Evolutionary conservation across 1,140 invertebrate species (phyloP).

Genomic region (Nephila pilipes): DNA sequence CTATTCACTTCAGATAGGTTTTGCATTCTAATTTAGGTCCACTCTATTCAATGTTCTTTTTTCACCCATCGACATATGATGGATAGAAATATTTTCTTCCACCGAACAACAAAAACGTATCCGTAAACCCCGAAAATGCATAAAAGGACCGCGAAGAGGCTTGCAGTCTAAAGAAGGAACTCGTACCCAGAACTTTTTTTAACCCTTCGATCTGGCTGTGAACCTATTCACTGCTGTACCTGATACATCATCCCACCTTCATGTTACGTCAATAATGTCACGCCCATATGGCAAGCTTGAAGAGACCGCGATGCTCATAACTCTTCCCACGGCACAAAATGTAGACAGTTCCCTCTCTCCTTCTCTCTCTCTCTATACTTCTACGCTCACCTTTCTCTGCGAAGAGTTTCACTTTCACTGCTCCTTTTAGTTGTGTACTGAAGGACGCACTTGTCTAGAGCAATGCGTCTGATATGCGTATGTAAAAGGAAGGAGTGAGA

Average conservation of each 20-base stretch:
- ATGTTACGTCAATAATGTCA: constrained; percentile 44
- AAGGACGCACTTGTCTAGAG: not conserved
- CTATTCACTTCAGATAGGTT: not conserved
- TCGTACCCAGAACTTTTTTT: not conserved
- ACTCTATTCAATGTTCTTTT: not conserved
- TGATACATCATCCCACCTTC: constrained; percentile 23
- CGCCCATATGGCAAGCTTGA: constrained; percentile 15
- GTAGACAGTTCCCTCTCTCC: constrained; percentile 8
- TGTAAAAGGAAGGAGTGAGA: not conserved
- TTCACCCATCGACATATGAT: not conserved
- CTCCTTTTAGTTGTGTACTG: not conserved
- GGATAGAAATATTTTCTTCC: not conserved
- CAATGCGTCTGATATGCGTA: not conserved
- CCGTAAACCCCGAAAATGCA: not conserved
- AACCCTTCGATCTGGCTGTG: not conserved
- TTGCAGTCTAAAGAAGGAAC: not conserved
- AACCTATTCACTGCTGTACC: not conserved
- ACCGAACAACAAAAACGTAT: not conserved
- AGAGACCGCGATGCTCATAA: constrained; percentile 24
- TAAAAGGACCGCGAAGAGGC: not conserved
- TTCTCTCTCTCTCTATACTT: not conserved
- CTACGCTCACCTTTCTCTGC: not conserved
- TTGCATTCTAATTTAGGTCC: not conserved
- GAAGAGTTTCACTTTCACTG: constrained; percentile 4
- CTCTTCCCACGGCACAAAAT: constrained; percentile 1